A percentile compares a stretch with the other conserved stretches of the same genome.
Conservation (phyloP, 2,888 invertebrate genomes). For the Molanna angustata region DNA sequence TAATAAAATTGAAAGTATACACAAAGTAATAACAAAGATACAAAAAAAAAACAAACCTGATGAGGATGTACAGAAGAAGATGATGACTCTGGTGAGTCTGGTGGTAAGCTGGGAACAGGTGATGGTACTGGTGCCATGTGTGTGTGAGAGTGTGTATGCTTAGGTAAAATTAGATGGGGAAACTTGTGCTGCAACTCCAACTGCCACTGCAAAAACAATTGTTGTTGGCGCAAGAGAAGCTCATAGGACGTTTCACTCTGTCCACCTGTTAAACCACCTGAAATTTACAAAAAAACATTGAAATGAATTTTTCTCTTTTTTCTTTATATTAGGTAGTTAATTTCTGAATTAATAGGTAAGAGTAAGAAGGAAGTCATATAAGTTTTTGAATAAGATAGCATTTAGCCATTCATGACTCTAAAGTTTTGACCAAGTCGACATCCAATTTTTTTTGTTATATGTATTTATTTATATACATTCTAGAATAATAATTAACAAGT, state of each 20-base stretch:
- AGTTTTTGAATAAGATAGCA: no score
- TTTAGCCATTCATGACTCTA: no score
- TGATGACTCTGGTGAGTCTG: slow-evolving; percentile 32
- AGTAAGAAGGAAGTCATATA: no score
- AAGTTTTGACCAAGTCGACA: no score
- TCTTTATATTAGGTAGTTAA: no score
- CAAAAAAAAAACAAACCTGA: slow-evolving; percentile 20
- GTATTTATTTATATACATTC: no score
- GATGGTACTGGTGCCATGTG: slow-evolving; percentile 43
- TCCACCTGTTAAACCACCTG: slow-evolving; percentile 39
- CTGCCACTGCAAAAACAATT: slow-evolving; percentile 84
- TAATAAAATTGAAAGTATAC: neutral
- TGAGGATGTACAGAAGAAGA: slow-evolving; percentile 29
- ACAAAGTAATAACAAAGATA: neutral
- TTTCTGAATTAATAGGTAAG: no score
- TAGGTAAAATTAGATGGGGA: slow-evolving; percentile 78
- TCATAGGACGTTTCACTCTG: slow-evolving; percentile 84
- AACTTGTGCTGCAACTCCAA: slow-evolving; percentile 80
- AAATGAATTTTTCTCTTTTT: no score
- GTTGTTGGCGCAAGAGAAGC: slow-evolving; percentile 89
- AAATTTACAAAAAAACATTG: no score
- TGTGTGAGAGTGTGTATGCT: slow-evolving; percentile 65
- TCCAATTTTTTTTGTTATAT: no score
- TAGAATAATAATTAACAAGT: no score
- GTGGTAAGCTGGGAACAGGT: slow-evolving; percentile 39